Evolutionary conservation across 1,140 invertebrate species (phyloP).

Genomic region (Akabosia matsudoensis): DNA sequence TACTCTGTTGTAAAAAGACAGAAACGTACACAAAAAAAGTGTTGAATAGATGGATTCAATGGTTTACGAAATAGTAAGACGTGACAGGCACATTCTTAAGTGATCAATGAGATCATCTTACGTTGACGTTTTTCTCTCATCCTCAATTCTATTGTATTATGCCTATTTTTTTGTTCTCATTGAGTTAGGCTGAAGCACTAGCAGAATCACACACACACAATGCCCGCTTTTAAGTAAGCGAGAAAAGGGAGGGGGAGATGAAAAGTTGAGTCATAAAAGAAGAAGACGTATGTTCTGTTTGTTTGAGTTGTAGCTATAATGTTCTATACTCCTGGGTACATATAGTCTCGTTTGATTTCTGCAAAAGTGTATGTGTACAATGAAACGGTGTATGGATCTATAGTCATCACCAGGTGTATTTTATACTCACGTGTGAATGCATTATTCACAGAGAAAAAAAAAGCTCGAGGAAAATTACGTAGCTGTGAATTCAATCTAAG

Average conservation of each 20-base stretch:
- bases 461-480: too few relatives aligned
- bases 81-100: conserved; percentile 14
- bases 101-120: conserved; percentile 18
- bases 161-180: not conserved
- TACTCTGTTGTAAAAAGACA: too few relatives aligned
- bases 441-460: too few relatives aligned
- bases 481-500: too few relatives aligned
- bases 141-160: not conserved
- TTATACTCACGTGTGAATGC: not conserved
- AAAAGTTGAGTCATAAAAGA: too few relatives aligned
- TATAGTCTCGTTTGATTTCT: too few relatives aligned
- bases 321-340: too few relatives aligned
- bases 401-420: not conserved
- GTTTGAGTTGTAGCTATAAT: too few relatives aligned
- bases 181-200: not conserved
- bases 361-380: too few relatives aligned
- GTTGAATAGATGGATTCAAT: conserved; percentile 5
- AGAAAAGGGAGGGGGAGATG: not conserved
- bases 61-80: not conserved
- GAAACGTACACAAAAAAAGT: not conserved
- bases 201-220: not conserved
- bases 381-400: too few relatives aligned
- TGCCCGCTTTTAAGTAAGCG: not conserved
- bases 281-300: too few relatives aligned
- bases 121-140: not conserved